Conservation (phyloP, 2,113 vertebrate species). For the Tetrax tetrax region DNA sequence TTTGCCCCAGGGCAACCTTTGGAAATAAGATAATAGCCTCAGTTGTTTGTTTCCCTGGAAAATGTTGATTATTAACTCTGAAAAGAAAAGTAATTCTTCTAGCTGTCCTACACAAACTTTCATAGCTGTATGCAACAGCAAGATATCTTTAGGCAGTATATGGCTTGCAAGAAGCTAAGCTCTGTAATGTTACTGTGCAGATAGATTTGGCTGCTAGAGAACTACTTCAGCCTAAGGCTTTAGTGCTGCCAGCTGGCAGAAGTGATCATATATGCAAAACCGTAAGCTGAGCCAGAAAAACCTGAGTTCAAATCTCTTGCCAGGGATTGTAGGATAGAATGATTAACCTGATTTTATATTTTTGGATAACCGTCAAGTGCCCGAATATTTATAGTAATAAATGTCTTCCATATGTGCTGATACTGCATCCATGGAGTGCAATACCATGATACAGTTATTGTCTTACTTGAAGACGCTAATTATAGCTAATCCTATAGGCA, state of each 20-base stretch:
- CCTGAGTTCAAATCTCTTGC: slow-evolving; percentile 67
- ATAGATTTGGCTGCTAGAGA: slow-evolving; percentile 49
- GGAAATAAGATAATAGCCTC: slow-evolving; percentile 64
- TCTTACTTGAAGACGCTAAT: slow-evolving; percentile 28
- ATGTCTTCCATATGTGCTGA: slow-evolving; percentile 74
- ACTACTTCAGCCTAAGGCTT: slow-evolving; percentile 28
- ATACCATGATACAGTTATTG: slow-evolving; percentile 38
- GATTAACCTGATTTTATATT: slow-evolving; percentile 73
- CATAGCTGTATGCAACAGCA: slow-evolving; percentile 39
- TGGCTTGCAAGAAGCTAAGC: slow-evolving; percentile 52
- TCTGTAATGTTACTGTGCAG: not conserved
- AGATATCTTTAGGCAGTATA: slow-evolving; percentile 57
- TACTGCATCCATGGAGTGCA: slow-evolving; percentile 36
- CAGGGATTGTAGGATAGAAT: slow-evolving; percentile 69
- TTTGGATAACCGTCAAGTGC: slow-evolving; percentile 69
- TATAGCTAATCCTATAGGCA: slow-evolving; percentile 52
- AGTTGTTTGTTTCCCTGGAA: slow-evolving; percentile 61
- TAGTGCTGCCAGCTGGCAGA: slow-evolving; percentile 55
- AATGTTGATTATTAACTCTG: slow-evolving; percentile 68
- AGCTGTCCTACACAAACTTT: slow-evolving; percentile 51
- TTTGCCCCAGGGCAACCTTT: slow-evolving; percentile 48
- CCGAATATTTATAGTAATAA: slow-evolving; percentile 70
- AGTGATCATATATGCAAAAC: slow-evolving; percentile 53
- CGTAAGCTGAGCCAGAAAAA: slow-evolving; percentile 66
- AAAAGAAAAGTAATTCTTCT: slow-evolving; percentile 64